phyloP scores from a whole-genome alignment of 2,113 vertebrate genomes.

The Mesembrinibis cayennensis region DNA sequence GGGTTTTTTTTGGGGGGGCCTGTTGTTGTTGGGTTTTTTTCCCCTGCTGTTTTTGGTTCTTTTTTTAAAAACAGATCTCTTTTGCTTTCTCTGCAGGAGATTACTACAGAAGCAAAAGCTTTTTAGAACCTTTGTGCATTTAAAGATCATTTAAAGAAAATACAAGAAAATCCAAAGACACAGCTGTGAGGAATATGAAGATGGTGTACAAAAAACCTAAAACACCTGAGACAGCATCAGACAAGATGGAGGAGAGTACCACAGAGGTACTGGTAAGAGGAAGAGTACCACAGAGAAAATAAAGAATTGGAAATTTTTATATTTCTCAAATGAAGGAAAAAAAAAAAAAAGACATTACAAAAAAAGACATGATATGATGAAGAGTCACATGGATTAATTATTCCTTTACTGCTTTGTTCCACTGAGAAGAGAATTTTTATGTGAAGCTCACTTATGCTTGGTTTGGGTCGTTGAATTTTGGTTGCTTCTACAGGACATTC shows the following conservation, averaged over 20 bases:
- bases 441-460: background rate
- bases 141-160: background rate
- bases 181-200: background rate
- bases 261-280: background rate
- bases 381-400: background rate
- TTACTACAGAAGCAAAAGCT: background rate
- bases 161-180: background rate
- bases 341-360: background rate
- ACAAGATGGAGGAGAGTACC: background rate
- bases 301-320: background rate
- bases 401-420: background rate
- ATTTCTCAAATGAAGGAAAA: background rate
- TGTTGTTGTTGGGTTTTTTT: background rate
- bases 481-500: background rate
- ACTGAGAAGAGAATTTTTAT: background rate
- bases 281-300: background rate
- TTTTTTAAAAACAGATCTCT: background rate
- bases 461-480: background rate
- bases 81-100: background rate
- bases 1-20: no score
- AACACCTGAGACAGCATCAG: background rate
- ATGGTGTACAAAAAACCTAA: background rate
- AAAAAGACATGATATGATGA: background rate
- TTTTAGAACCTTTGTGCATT: background rate
- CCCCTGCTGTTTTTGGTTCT: background rate